Conservation (phyloP, 37 sponge, comb jelly and placozoan species). For the Oopsacas minuta region DNA sequence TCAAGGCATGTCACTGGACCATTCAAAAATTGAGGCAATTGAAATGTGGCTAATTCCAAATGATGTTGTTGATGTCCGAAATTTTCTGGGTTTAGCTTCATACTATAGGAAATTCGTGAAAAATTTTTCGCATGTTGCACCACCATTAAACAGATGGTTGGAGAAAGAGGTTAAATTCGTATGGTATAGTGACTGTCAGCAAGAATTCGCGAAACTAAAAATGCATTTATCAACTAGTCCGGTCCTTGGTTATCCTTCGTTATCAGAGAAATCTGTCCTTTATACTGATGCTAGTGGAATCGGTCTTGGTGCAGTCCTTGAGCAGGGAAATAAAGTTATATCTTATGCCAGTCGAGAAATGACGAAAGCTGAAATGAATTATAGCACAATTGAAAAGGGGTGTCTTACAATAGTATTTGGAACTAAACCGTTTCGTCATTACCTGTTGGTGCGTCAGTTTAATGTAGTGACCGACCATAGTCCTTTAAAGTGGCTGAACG, state of each 20-base stretch:
- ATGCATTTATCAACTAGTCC: too few species aligned
- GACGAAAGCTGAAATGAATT: constrained; percentile 15
- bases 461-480: constrained; percentile 35
- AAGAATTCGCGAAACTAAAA: too few species aligned
- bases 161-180: too few species aligned
- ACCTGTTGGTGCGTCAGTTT: constrained; percentile 28
- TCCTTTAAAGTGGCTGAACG: constrained; percentile 36
- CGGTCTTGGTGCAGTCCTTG: constrained; percentile 20
- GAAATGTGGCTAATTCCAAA: too few species aligned
- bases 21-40: too few species aligned
- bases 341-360: constrained; percentile 22
- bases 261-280: not conserved
- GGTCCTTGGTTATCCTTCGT: not conserved
- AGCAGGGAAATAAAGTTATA: constrained; percentile 21
- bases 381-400: constrained; percentile 24
- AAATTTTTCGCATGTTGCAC: too few species aligned
- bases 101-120: too few species aligned
- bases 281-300: constrained; percentile 24
- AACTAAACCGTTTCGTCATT: constrained; percentile 36
- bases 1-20: too few species aligned
- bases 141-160: too few species aligned
- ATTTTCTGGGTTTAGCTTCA: too few species aligned
- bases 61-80: too few species aligned
- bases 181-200: too few species aligned
- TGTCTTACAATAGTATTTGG: constrained; percentile 30